These are phyloP conservation scores for Triplophysa dalaica DNA, from an alignment of 2,113 vertebrate genomes.

Conservation along the genomic window DNA sequence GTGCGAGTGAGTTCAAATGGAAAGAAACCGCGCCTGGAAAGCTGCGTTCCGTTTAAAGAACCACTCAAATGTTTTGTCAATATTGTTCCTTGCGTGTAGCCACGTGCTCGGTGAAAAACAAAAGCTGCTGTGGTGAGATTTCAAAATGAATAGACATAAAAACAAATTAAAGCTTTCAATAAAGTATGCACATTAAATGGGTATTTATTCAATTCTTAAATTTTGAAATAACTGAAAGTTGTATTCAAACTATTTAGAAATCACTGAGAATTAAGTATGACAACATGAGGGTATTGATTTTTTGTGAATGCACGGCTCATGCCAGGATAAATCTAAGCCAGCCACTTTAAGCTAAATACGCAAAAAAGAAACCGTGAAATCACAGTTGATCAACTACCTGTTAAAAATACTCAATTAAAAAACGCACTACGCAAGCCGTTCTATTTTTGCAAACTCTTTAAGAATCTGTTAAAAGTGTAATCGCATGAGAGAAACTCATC, in stretches of 20 bases:
- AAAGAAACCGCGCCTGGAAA: slow-evolving; percentile 60
- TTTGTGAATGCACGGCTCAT: neutral
- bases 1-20: slow-evolving; percentile 27
- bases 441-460: neutral
- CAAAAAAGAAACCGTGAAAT: neutral
- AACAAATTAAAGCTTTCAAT: neutral
- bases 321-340: neutral
- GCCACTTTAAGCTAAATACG: neutral
- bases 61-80: slow-evolving; percentile 66
- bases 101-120: slow-evolving; percentile 46
- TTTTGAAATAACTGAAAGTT: neutral
- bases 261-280: neutral
- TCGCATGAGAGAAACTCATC: slow-evolving; percentile 29
- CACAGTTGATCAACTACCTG: neutral
- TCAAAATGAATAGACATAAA: slow-evolving; percentile 55
- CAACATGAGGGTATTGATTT: neutral
- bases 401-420: neutral
- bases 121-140: slow-evolving; percentile 7
- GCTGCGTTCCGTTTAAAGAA: slow-evolving; percentile 64
- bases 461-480: slow-evolving; percentile 21
- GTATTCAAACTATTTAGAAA: neutral
- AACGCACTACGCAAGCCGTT: neutral
- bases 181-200: neutral
- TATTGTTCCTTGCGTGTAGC: slow-evolving; percentile 59
- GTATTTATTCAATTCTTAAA: neutral